Evolutionary conservation across 37 sponge, comb jelly and placozoan genomes (phyloP).

Genomic region (Geodia barretti): DNA sequence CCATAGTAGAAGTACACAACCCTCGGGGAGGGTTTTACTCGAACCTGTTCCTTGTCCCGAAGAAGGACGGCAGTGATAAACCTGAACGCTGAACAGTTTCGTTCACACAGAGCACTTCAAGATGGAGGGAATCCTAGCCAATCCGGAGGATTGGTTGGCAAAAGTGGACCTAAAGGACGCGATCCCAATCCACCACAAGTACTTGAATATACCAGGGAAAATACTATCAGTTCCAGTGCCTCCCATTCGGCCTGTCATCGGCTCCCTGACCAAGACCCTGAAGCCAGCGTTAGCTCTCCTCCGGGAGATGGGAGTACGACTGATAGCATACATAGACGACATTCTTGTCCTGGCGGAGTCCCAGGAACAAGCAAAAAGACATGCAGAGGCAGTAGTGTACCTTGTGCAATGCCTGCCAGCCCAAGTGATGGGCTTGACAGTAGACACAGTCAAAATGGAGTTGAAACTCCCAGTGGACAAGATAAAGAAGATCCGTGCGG

Average conservation of each 20-base stretch:
- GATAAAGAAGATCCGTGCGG: slow-evolving; percentile 12
- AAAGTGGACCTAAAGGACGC: slow-evolving; percentile 57
- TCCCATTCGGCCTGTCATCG: slow-evolving; percentile 53
- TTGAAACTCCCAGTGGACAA: slow-evolving; percentile 35
- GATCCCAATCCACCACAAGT: slow-evolving; percentile 7
- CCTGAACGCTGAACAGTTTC: slow-evolving; percentile 38
- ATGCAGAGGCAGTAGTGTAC: not conserved
- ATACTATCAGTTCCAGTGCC: slow-evolving; percentile 35
- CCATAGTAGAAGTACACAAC: slow-evolving; percentile 5
- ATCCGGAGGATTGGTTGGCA: slow-evolving; percentile 24
- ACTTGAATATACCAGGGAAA: not conserved
- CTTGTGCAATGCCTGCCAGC: slow-evolving; percentile 38
- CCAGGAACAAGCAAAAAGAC: slow-evolving; percentile 9
- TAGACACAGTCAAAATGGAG: slow-evolving; percentile 36
- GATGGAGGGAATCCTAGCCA: slow-evolving; percentile 50
- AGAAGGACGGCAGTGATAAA: slow-evolving; percentile 53
- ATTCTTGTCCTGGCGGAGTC: slow-evolving; percentile 47
- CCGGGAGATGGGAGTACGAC: slow-evolving; percentile 14
- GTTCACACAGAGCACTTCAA: slow-evolving; percentile 47
- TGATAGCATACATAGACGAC: slow-evolving; percentile 51
- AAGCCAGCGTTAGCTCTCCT: slow-evolving; percentile 31
- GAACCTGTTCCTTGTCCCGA: slow-evolving; percentile 47
- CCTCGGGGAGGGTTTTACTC: slow-evolving; percentile 35
- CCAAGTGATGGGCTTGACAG: slow-evolving; percentile 38
- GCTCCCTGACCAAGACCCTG: slow-evolving; percentile 51